Percentiles rank a stretch among this genome's conserved stretches.
These are phyloP conservation scores for Pilophorus perplexus DNA, from an alignment of 2,888 invertebrate genomes.

Conservation along the genomic window DNA sequence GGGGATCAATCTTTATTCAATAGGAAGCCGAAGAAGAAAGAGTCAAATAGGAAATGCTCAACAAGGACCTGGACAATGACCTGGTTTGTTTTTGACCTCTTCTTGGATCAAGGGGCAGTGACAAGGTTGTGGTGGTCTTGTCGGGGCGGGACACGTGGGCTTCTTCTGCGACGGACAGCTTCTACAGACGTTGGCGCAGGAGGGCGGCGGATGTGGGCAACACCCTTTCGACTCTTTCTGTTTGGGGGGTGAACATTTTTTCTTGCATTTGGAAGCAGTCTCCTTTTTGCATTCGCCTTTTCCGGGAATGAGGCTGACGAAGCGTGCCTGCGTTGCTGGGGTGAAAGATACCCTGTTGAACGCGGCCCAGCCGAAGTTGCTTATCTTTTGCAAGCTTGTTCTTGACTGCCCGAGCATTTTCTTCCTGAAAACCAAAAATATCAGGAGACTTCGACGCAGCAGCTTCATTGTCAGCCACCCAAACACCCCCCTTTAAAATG, in stretches of 20 bases:
- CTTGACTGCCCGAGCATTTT: too few relatives aligned
- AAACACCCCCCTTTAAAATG: too few relatives aligned
- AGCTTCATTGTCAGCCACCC: too few relatives aligned
- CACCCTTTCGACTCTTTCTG: background rate
- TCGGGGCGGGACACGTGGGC: conserved; percentile 32
- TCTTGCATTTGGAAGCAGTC: background rate
- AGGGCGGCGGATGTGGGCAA: conserved; percentile 30
- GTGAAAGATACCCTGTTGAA: too few relatives aligned
- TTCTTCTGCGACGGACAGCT: conserved; percentile 4
- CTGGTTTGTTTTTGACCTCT: conserved; percentile 18
- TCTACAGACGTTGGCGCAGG: conserved; percentile 15
- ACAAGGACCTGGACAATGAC: conserved; percentile 42
- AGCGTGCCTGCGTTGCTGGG: too few relatives aligned
- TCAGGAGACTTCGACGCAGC: too few relatives aligned
- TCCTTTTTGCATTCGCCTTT: conserved; percentile 30
- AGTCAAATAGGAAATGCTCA: too few relatives aligned
- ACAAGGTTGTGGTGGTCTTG: conserved; percentile 39
- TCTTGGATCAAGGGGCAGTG: conserved; percentile 29
- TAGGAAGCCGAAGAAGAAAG: too few relatives aligned
- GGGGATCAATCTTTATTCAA: too few relatives aligned
- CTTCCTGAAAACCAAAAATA: too few relatives aligned
- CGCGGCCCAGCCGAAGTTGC: too few relatives aligned
- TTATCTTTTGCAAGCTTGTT: too few relatives aligned
- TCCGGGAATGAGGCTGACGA: conserved; percentile 28
- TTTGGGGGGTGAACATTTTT: conserved; percentile 5